These are phyloP conservation scores for Kryptolebias marmoratus DNA, from an alignment of 2,113 vertebrate genomes.

Conservation along the genomic window DNA sequence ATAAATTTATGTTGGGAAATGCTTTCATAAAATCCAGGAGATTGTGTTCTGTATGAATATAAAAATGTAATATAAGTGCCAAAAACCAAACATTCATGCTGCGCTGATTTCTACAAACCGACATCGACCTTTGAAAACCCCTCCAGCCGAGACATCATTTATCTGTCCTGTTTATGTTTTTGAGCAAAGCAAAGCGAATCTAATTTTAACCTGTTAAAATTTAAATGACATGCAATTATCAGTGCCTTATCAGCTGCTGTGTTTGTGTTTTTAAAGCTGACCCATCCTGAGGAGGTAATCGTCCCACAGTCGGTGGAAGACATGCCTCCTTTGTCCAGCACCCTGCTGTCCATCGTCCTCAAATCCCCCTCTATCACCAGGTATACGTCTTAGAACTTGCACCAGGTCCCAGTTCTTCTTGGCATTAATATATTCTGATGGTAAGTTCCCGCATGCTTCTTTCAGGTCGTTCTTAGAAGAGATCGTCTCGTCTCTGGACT, in stretches of 20 bases:
- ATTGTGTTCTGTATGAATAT: too few relatives aligned
- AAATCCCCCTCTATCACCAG: constrained; percentile 82
- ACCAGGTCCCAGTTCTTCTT: too few relatives aligned
- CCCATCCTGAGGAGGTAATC: constrained; percentile 75
- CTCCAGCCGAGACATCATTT: neutral
- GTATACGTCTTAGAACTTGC: constrained; percentile 70
- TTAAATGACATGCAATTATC: neutral
- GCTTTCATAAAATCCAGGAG: too few relatives aligned
- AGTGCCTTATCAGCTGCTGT: neutral
- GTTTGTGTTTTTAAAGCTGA: constrained; percentile 62
- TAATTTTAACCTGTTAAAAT: neutral
- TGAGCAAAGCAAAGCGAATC: constrained; percentile 6
- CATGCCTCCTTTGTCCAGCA: constrained; percentile 87
- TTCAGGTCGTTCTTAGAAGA: constrained; percentile 87
- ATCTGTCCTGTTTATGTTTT: neutral
- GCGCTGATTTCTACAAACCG: too few relatives aligned
- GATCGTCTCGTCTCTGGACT: constrained; percentile 79
- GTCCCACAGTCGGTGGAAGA: constrained; percentile 80
- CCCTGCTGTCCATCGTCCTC: constrained; percentile 82
- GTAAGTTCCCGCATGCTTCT: neutral
- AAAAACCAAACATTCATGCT: too few relatives aligned
- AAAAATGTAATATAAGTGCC: too few relatives aligned
- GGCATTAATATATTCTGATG: neutral
- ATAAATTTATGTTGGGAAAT: too few relatives aligned
- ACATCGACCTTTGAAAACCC: too few relatives aligned